Conservation (phyloP, 30 jellyfish, hydroid and myxozoan species). For the Rhopilema esculentum region DNA sequence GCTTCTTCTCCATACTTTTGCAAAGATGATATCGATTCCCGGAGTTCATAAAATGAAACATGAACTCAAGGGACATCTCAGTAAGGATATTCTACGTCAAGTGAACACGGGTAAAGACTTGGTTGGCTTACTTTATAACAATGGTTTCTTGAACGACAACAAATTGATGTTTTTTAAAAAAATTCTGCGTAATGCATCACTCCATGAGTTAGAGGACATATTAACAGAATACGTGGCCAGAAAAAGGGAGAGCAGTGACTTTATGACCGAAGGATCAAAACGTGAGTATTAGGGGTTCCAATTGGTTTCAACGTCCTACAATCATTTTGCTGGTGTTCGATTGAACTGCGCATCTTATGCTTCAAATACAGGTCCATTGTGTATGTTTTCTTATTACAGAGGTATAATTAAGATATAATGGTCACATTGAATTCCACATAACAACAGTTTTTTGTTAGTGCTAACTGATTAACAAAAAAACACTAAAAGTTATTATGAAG, state of each 20-base stretch:
- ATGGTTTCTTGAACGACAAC: conserved; percentile 34
- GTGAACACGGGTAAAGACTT: conserved; percentile 53
- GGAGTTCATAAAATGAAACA: conserved; percentile 49
- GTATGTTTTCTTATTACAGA: too few relatives aligned
- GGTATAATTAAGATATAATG: too few relatives aligned
- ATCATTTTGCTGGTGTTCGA: too few relatives aligned
- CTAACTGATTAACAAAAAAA: too few relatives aligned
- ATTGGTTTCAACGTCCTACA: too few relatives aligned
- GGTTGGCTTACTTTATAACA: conserved; percentile 5
- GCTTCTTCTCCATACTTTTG: conserved; percentile 24
- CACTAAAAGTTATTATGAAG: too few relatives aligned
- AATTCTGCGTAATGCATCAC: conserved; percentile 24
- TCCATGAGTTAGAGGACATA: conserved; percentile 22
- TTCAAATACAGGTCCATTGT: too few relatives aligned
- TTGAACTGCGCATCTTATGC: too few relatives aligned
- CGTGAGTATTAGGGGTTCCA: not conserved
- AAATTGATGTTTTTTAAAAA: conserved; percentile 45
- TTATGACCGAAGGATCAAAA: not conserved
- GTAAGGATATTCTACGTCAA: conserved; percentile 45
- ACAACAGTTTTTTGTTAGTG: too few relatives aligned
- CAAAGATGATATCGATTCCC: conserved; percentile 34
- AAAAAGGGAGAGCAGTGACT: not conserved
- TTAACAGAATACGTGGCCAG: conserved; percentile 57
- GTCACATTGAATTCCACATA: too few relatives aligned
- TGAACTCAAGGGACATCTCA: conserved; percentile 63